Evolutionary conservation across 2,113 vertebrate species (phyloP).

Genomic region (Sylvietta virens): DNA sequence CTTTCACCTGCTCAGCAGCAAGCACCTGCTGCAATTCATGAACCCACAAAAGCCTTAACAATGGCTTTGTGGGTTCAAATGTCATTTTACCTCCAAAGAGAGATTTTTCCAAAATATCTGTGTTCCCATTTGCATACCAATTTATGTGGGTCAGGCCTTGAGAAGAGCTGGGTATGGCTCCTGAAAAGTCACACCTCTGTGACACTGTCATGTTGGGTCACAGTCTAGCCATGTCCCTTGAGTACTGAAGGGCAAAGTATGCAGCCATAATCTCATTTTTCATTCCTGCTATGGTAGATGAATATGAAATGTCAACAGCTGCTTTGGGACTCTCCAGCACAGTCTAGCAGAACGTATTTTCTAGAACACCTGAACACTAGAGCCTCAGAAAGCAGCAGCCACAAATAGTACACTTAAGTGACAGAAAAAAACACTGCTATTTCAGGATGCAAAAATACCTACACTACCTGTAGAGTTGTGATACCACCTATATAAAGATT

Average conservation of each 20-base stretch:
- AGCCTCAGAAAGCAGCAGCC: neutral
- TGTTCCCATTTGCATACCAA: neutral
- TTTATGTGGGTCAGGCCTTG: neutral
- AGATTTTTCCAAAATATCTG: neutral
- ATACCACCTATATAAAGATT: neutral
- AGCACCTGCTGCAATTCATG: neutral
- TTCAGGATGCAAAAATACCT: neutral
- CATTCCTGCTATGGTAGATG: neutral
- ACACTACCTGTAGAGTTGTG: neutral
- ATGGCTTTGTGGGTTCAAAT: neutral
- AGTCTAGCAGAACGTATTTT: neutral
- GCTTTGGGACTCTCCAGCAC: neutral
- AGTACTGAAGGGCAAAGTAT: neutral
- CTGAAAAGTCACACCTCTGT: neutral
- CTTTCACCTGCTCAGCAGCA: neutral
- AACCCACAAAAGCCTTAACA: neutral
- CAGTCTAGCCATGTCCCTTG: neutral
- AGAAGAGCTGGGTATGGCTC: neutral
- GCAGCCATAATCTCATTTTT: neutral
- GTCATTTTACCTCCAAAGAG: neutral
- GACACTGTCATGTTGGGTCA: neutral
- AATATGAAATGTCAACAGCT: conserved; percentile 25
- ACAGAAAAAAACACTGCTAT: neutral
- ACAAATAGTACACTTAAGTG: neutral
- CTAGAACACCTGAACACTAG: neutral